phyloP scores from a whole-genome alignment of 1,140 invertebrate genomes.

The Vanessa tameamea region DNA sequence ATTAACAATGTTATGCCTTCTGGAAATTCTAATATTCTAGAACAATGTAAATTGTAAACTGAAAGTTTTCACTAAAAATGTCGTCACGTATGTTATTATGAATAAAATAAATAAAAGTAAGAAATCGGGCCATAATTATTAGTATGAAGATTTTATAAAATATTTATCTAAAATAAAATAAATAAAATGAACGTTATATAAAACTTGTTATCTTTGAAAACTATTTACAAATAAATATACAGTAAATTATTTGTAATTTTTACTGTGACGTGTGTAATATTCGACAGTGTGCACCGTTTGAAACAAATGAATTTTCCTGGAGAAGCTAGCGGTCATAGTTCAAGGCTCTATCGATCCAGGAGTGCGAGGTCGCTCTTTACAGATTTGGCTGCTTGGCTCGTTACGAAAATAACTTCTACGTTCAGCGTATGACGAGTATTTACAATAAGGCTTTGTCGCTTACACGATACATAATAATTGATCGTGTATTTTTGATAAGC shows the following conservation, averaged over 20 bases:
- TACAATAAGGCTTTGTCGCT: not conserved
- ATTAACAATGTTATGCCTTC: not conserved
- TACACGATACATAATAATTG: not conserved
- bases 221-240: not conserved
- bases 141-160: too few relatives aligned
- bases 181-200: too few relatives aligned
- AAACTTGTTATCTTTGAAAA: not conserved
- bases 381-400: conserved; percentile 2
- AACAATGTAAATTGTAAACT: not conserved
- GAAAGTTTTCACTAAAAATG: too few relatives aligned
- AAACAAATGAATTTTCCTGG: conserved; percentile 21
- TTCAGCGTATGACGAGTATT: not conserved
- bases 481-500: too few relatives aligned
- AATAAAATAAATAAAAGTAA: too few relatives aligned
- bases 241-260: not conserved
- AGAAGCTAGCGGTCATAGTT: conserved; percentile 54
- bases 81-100: too few relatives aligned
- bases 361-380: conserved; percentile 52
- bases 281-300: conserved; percentile 4
- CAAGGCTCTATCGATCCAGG: conserved; percentile 74
- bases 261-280: not conserved
- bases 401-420: not conserved
- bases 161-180: too few relatives aligned
- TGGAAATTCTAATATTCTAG: not conserved
- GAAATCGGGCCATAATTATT: too few relatives aligned